Conservation (phyloP, 2,797 vertebrate species). For the Uromys caudimaculatus region DNA sequence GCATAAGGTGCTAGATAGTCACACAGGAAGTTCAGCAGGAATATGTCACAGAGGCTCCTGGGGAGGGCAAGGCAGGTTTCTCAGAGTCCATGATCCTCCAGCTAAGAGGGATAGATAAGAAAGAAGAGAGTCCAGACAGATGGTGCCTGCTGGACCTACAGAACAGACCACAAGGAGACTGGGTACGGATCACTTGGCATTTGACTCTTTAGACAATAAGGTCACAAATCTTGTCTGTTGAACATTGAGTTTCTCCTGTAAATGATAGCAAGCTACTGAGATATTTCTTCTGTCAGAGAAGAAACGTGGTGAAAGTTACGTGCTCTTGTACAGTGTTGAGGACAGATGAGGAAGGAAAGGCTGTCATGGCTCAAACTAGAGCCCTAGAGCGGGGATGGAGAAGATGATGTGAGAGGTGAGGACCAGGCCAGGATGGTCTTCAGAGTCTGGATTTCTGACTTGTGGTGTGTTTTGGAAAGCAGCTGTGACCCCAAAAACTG, state of each 20-base stretch:
- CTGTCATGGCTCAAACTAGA: background rate
- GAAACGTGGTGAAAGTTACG: background rate
- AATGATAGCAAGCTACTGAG: background rate
- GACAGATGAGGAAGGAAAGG: background rate
- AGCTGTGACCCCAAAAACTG: background rate
- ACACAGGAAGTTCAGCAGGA: background rate
- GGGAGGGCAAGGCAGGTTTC: background rate
- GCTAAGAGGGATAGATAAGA: background rate
- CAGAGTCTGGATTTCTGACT: background rate
- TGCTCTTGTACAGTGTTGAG: background rate
- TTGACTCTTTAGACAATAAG: background rate
- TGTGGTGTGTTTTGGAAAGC: background rate
- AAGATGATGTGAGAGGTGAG: background rate
- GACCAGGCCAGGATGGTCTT: background rate
- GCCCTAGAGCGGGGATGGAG: background rate
- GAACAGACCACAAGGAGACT: background rate
- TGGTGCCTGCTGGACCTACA: background rate
- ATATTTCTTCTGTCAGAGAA: background rate
- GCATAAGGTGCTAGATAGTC: background rate
- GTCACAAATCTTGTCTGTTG: background rate
- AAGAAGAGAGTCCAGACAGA: background rate
- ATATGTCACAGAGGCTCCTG: background rate
- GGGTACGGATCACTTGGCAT: background rate
- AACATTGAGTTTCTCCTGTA: background rate
- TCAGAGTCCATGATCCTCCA: background rate